These are phyloP conservation scores for Zonitis immaculata DNA, from an alignment of 2,888 invertebrate species.

Conservation along the genomic window DNA sequence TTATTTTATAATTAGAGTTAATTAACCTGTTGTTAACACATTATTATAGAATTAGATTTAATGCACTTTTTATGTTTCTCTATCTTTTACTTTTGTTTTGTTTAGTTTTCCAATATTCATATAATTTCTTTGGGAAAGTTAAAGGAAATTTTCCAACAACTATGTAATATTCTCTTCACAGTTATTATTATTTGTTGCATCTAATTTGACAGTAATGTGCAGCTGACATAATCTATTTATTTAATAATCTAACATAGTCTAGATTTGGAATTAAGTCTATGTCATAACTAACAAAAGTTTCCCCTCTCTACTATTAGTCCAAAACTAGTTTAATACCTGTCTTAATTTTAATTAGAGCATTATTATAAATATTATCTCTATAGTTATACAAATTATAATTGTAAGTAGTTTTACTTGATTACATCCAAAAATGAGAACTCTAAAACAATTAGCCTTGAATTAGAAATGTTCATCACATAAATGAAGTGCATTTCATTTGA, in stretches of 20 bases:
- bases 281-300: conserved; percentile 4
- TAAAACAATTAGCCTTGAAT: background rate
- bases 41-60: background rate
- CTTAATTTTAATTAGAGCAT: background rate
- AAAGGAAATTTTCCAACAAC: background rate
- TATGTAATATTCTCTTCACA: background rate
- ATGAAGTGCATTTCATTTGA: too few relatives aligned
- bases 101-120: background rate
- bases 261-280: conserved; percentile 1
- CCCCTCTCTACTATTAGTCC: too few relatives aligned
- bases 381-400: too few relatives aligned
- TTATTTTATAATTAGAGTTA: background rate
- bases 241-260: background rate
- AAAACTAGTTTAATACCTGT: conserved; percentile 1
- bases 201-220: background rate
- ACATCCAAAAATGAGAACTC: too few relatives aligned
- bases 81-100: background rate
- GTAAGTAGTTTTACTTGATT: too few relatives aligned
- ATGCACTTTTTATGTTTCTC: background rate
- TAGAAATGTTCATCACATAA: too few relatives aligned
- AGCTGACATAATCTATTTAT: background rate
- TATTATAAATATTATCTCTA: too few relatives aligned
- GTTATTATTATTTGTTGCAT: background rate
- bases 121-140: too few relatives aligned
- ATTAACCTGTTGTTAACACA: background rate